A percentile compares a stretch with the other conserved stretches of the same genome.
Conservation (phyloP, 2,888 invertebrate genomes). For the Habrosyne pyritoides region DNA sequence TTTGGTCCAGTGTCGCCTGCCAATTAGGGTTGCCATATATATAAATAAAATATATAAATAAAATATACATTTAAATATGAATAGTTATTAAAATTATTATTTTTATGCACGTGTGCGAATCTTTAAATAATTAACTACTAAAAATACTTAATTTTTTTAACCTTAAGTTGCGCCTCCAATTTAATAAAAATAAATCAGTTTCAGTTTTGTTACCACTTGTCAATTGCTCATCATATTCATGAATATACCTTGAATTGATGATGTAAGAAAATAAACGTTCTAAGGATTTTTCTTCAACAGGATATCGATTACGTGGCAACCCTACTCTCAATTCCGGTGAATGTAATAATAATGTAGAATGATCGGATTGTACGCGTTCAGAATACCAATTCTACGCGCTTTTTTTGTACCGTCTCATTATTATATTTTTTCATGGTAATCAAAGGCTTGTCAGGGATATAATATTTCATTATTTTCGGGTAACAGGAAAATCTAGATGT, state of each 20-base stretch:
- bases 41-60: neutral
- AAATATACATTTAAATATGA: neutral
- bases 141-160: too few relatives aligned
- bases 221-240: too few relatives aligned
- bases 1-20: constrained; percentile 51
- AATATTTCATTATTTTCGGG: constrained; percentile 19
- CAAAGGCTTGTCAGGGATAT: constrained; percentile 34
- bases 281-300: neutral
- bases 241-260: too few relatives aligned
- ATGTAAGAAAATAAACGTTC: neutral
- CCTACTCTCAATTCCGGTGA: constrained; percentile 55
- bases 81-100: neutral
- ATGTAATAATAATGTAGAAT: constrained; percentile 67
- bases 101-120: too few relatives aligned
- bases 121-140: too few relatives aligned
- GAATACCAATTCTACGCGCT: constrained; percentile 55
- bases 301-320: constrained; percentile 3
- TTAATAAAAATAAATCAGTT: too few relatives aligned
- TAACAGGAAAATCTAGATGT: constrained; percentile 8
- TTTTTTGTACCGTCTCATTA: constrained; percentile 15
- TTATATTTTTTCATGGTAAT: constrained; percentile 23
- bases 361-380: constrained; percentile 57
- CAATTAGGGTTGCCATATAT: neutral
- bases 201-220: too few relatives aligned
- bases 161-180: too few relatives aligned